Base-by-base conservation (phyloP, 1,140 invertebrate species). In the Pectinophora gossypiella region DNA sequence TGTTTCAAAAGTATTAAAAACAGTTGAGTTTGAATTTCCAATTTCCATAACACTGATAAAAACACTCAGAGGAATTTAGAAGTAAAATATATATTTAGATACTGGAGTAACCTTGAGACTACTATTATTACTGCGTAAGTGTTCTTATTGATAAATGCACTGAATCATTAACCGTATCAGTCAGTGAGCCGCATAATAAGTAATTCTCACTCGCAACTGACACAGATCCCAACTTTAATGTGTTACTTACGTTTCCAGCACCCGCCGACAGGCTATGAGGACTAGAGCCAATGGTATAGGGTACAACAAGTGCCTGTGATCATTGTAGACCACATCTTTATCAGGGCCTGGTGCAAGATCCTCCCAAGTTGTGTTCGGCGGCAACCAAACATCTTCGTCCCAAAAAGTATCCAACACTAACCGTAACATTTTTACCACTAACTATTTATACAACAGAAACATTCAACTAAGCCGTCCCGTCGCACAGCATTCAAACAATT, bases 351-450 rank as follows among this genome's bases (percentile, higher is more conserved):
- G 94, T 64, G 91, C 89, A 40, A 97, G 92, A 73, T 97, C 94
- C n/a, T 90, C 89, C 96, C 96, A 98, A 67, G 94, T 95, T 53
- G 93, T 93, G 82, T 96, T 96, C 56, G 95, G 95, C 53, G 96
- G 96, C 68, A 97, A 90, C 96, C 96, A 97, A 68, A 97, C 85
- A 68, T 92, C 83, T 66, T 94, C 91, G 68, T 92, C 91, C 95
- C 96, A 97, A 88, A 97, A 96, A 61, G 87, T 88, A 71, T 91
- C 85, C 49, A 89, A 75, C 36, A 91, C 44, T 47, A 46, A 60
- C 13, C 76, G 69, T 54, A 84, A 80, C 83, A 86, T 86, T 61
- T 22, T 72, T 19, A 56, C 35, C 59, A 64, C 59, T 59, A 15
- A 15, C 27, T 32, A 32, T 3, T 12, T 32, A 13, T 42, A 47